These are phyloP conservation scores for Hydrocynus forskahlii DNA, from an alignment of 2,797 vertebrate genomes.

Conservation along the genomic window DNA sequence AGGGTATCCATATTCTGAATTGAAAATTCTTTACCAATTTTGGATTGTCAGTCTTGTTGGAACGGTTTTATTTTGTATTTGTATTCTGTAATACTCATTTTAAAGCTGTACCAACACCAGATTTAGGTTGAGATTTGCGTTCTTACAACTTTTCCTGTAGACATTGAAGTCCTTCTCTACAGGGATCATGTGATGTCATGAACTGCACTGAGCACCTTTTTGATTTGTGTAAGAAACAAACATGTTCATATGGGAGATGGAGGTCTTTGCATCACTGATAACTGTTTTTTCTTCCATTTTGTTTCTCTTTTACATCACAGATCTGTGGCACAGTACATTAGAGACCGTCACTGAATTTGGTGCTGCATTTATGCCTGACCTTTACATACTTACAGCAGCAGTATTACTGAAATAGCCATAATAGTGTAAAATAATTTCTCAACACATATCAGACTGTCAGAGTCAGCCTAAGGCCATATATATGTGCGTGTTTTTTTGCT, in stretches of 20 bases:
- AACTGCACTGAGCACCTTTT: not conserved
- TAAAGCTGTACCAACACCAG: not conserved
- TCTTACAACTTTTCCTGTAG: not conserved
- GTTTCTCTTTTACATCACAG: constrained; percentile 7
- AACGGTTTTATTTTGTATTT: not conserved
- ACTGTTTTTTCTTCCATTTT: constrained; percentile 1
- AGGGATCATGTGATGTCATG: not conserved
- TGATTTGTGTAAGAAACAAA: constrained; percentile 22
- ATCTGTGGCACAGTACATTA: constrained; percentile 15
- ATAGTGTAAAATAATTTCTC: constrained; percentile 8
- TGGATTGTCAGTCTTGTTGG: not conserved
- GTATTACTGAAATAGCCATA: constrained; percentile 48
- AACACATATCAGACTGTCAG: constrained; percentile 30
- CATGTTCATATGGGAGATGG: constrained; percentile 17
- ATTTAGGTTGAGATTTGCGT: not conserved
- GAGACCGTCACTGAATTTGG: constrained; percentile 27
- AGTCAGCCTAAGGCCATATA: constrained; percentile 18
- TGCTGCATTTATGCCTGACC: constrained; percentile 47
- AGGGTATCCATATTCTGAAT: not conserved
- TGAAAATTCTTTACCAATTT: not conserved
- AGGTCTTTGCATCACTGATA: constrained; percentile 25
- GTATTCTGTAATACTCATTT: not conserved
- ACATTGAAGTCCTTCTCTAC: no score
- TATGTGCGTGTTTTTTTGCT: constrained; percentile 52
- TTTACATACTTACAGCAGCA: constrained; percentile 40